Evolutionary conservation across 2,797 vertebrate species (phyloP).

Genomic region (Channa striata): DNA sequence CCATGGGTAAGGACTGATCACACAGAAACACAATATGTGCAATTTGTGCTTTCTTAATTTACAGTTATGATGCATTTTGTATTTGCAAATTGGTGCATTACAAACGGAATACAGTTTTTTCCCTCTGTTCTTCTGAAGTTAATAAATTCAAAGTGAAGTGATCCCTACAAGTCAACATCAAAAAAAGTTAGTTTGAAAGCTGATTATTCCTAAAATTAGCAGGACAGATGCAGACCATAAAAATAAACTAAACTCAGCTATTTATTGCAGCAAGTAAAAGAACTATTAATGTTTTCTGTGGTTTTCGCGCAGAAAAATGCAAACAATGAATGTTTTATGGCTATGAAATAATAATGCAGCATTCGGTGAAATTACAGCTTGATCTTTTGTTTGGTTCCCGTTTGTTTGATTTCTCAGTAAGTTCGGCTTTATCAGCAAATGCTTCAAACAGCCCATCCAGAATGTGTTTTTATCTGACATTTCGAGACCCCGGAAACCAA

Average conservation of each 20-base stretch:
- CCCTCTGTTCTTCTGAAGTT: too few relatives aligned
- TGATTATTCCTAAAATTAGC: too few relatives aligned
- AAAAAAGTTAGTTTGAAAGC: too few relatives aligned
- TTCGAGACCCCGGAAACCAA: constrained; percentile 33
- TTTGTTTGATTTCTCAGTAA: constrained; percentile 10
- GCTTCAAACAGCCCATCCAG: constrained; percentile 13
- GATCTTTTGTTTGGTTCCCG: background rate
- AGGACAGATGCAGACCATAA: too few relatives aligned
- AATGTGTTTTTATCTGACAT: constrained; percentile 43
- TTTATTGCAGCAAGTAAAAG: constrained; percentile 4
- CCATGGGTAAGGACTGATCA: constrained; percentile 82
- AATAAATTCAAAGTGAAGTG: too few relatives aligned
- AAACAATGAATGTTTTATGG: background rate
- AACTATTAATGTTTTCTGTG: constrained; percentile 2
- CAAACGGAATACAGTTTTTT: too few relatives aligned
- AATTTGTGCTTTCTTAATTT: background rate
- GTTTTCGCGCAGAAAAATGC: background rate
- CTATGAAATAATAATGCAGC: background rate
- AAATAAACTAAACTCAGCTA: constrained; percentile 4
- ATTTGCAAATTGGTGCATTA: background rate
- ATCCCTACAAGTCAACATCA: too few relatives aligned
- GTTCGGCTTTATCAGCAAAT: constrained; percentile 7
- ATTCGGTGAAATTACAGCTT: background rate
- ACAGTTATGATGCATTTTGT: background rate
- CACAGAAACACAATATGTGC: background rate